Percentiles rank a stretch among this genome's conserved stretches.
Evolutionary conservation across 2,888 invertebrate species (phyloP).

Genomic region (Dione juno): DNA sequence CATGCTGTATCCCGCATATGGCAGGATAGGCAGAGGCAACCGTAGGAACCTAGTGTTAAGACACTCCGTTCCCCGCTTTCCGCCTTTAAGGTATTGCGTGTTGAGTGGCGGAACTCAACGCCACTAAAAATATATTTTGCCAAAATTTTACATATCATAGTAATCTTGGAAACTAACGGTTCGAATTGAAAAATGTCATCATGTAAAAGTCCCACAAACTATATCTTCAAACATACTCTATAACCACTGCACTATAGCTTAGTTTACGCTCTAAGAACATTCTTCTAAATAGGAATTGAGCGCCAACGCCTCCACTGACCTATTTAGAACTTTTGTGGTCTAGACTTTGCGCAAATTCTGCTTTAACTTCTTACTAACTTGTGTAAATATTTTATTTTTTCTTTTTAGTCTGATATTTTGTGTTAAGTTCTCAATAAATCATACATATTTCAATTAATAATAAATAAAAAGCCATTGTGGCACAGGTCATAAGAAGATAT

Average conservation of each 20-base stretch:
- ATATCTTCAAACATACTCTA: background rate
- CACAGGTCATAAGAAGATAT: background rate
- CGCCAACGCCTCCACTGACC: constrained; percentile 27
- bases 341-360: constrained; percentile 21
- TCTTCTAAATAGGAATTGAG: constrained; percentile 17
- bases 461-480: background rate
- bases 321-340: constrained; percentile 31
- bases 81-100: background rate
- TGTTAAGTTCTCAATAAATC: background rate
- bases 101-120: background rate
- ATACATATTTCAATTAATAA: background rate
- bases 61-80: background rate
- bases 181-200: background rate
- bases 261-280: constrained; percentile 10
- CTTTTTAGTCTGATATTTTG: background rate
- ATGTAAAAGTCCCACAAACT: background rate
- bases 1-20: background rate
- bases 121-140: too few relatives aligned
- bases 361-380: constrained; percentile 18
- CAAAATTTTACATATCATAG: too few relatives aligned
- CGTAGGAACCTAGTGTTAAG: background rate
- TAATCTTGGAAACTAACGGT: too few relatives aligned
- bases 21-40: background rate
- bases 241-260: background rate
- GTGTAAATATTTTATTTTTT: constrained; percentile 3